These are phyloP conservation scores for Phalacrocorax brasilianus DNA, from an alignment of 2,113 vertebrate species.

Conservation along the genomic window DNA sequence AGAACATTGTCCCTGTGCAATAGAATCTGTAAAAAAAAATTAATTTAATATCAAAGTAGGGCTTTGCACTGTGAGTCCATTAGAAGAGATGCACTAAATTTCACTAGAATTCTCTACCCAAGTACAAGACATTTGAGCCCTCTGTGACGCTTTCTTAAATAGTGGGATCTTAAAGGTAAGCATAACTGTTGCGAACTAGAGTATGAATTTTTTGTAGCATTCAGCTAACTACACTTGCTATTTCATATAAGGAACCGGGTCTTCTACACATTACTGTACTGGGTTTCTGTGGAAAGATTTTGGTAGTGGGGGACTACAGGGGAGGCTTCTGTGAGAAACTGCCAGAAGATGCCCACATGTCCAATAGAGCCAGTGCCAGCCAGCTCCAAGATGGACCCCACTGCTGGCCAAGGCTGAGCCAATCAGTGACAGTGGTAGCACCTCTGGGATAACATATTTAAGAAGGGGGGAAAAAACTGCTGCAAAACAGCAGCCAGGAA, in stretches of 20 bases:
- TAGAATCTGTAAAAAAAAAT: neutral
- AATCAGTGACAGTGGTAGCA: neutral
- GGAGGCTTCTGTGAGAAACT: neutral
- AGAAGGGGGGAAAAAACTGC: neutral
- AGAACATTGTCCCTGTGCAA: neutral
- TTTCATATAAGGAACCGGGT: neutral
- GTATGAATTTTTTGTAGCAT: neutral
- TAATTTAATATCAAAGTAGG: neutral
- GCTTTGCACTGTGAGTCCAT: neutral
- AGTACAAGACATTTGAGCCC: neutral
- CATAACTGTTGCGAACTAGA: neutral
- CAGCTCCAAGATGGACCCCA: neutral
- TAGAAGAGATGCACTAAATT: neutral
- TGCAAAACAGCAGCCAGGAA: neutral
- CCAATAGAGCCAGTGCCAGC: neutral
- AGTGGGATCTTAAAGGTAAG: neutral
- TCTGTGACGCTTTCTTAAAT: neutral
- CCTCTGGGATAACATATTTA: neutral
- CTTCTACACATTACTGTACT: neutral
- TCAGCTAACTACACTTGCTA: neutral
- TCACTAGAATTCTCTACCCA: neutral
- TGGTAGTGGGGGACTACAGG: neutral
- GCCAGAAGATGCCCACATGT: neutral
- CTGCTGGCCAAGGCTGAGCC: neutral
- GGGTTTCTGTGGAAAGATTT: neutral